Evolutionary conservation across 2,113 vertebrate genomes (phyloP).

Genomic region (Sylvietta virens): DNA sequence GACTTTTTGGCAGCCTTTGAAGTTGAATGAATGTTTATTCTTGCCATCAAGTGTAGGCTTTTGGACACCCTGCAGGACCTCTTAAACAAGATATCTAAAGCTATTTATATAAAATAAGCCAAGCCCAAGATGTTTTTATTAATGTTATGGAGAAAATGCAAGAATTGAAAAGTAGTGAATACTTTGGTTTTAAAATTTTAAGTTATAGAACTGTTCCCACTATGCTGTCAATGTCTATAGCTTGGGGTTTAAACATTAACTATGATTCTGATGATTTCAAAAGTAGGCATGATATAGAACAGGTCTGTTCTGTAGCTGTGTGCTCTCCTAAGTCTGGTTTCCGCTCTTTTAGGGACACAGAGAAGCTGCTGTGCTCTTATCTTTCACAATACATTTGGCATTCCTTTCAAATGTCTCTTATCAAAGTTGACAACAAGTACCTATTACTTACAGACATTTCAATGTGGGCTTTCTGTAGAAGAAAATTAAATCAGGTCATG

Average conservation of each 20-base stretch:
- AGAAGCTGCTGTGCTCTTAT: slow-evolving; percentile 1
- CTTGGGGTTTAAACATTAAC: neutral
- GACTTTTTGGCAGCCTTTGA: slow-evolving; percentile 56
- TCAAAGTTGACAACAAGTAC: slow-evolving; percentile 44
- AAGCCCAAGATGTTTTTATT: neutral
- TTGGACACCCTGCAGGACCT: slow-evolving; percentile 21
- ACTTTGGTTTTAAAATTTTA: neutral
- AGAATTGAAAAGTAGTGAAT: neutral
- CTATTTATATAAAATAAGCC: slow-evolving; percentile 19
- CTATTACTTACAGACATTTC: slow-evolving; percentile 54
- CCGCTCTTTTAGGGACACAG: neutral
- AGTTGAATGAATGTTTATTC: slow-evolving; percentile 56
- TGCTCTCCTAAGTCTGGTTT: neutral
- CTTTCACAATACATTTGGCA: slow-evolving; percentile 37
- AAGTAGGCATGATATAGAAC: neutral
- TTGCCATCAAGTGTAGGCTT: slow-evolving; percentile 31
- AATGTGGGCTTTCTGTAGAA: neutral
- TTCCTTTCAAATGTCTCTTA: slow-evolving; percentile 39
- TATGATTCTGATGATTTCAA: neutral
- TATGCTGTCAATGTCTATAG: neutral
- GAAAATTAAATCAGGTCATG: slow-evolving; percentile 58
- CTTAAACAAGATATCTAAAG: slow-evolving; percentile 9
- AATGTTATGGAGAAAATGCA: neutral
- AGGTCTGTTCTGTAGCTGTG: neutral
- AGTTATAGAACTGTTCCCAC: neutral